Evolutionary conservation across 2,797 vertebrate genomes (phyloP).

Genomic region (Pygocentrus nattereri): DNA sequence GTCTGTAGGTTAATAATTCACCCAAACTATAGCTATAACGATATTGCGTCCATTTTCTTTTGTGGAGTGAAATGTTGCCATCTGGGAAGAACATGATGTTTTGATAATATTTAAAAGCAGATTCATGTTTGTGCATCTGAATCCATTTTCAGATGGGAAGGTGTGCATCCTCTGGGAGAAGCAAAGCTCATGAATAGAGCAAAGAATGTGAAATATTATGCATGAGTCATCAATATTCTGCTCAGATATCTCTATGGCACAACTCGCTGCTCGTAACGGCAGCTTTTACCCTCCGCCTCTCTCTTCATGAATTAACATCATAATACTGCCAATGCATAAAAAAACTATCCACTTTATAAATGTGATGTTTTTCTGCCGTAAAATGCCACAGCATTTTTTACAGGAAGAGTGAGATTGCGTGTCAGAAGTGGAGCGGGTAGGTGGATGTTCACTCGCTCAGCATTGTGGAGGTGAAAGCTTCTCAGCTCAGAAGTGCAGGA

Average conservation of each 20-base stretch:
- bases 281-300: background rate
- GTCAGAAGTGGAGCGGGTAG: background rate
- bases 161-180: background rate
- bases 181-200: background rate
- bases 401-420: background rate
- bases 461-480: background rate
- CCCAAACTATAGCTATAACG: background rate
- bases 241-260: background rate
- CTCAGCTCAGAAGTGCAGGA: background rate
- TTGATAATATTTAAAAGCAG: background rate
- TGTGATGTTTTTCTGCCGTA: background rate
- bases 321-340: background rate
- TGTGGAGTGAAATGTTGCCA: background rate
- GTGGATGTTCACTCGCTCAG: background rate
- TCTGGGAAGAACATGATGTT: background rate
- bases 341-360: background rate
- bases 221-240: background rate
- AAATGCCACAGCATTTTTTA: conserved; percentile 9
- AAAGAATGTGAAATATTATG: background rate
- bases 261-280: background rate
- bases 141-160: background rate
- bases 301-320: conserved; percentile 2
- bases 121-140: background rate
- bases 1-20: background rate
- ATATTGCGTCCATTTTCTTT: background rate